A percentile compares a stretch with the other conserved stretches of the same genome.
Conservation (phyloP, 1,140 invertebrate species). For the Bradysia coprophila region DNA sequence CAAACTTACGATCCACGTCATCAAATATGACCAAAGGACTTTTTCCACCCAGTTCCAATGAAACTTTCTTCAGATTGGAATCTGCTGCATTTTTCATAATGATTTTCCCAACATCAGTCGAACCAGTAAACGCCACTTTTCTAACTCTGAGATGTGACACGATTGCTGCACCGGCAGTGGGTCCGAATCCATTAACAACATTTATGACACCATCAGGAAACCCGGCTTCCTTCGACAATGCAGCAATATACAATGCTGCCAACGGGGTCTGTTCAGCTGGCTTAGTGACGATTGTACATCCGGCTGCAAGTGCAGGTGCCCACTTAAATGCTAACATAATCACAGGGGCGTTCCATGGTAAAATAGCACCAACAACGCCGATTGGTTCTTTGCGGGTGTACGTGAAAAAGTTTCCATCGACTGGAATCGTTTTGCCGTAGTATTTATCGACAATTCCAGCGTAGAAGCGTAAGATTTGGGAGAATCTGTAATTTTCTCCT, state of each 20-base stretch:
- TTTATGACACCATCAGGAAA: constrained; percentile 79
- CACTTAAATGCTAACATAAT: constrained; percentile 71
- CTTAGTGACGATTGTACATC: constrained; percentile 73
- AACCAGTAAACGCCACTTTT: constrained; percentile 83
- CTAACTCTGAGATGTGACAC: constrained; percentile 53
- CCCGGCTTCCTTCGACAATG: constrained; percentile 69
- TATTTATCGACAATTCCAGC: constrained; percentile 62
- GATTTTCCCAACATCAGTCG: constrained; percentile 53
- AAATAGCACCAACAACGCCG: constrained; percentile 76
- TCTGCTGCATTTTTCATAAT: constrained; percentile 54
- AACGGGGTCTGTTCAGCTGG: constrained; percentile 90
- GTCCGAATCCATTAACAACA: constrained; percentile 64
- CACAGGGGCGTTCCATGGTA: constrained; percentile 84
- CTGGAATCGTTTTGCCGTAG: constrained; percentile 45
- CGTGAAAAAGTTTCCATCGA: constrained; percentile 24
- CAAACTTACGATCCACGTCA: constrained; percentile 56
- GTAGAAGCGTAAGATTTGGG: constrained; percentile 44
- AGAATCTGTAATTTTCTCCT: constrained; percentile 36
- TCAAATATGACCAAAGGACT: constrained; percentile 70
- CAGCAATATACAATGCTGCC: constrained; percentile 61
- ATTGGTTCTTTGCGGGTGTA: constrained; percentile 64
- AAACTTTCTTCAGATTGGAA: constrained; percentile 66
- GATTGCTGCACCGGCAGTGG: constrained; percentile 65
- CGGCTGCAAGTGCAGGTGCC: constrained; percentile 63
- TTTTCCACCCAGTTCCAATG: constrained; percentile 82